These are phyloP conservation scores for Cheilosia variabilis DNA, from an alignment of 2,888 invertebrate genomes.

Conservation along the genomic window DNA sequence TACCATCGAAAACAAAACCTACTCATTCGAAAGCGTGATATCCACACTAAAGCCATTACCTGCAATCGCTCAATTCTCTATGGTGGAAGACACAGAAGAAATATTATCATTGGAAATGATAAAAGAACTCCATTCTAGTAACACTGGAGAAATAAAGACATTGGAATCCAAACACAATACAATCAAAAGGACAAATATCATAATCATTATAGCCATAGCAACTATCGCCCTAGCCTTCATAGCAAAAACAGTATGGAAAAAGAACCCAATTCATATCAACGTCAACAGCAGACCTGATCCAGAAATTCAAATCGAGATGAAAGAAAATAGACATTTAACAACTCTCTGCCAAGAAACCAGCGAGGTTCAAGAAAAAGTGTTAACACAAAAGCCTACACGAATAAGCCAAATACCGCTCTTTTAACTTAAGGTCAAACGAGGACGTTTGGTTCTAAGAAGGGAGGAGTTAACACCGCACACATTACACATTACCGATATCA, in stretches of 20 bases:
- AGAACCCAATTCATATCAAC: not conserved
- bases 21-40: not conserved
- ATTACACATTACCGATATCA: too few relatives aligned
- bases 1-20: slow-evolving; percentile 4
- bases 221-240: not conserved
- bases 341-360: not conserved
- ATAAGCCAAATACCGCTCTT: slow-evolving; percentile 6
- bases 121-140: slow-evolving; percentile 40
- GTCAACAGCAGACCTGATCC: not conserved
- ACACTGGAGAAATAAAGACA: slow-evolving; percentile 18
- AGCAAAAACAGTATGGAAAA: slow-evolving; percentile 3
- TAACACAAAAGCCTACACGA: slow-evolving; percentile 1
- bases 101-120: slow-evolving; percentile 47
- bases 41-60: slow-evolving; percentile 15
- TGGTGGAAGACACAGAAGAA: slow-evolving; percentile 11
- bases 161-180: not conserved
- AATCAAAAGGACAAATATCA: not conserved
- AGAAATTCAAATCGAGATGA: not conserved
- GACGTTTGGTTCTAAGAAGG: slow-evolving; percentile 16
- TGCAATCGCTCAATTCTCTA: slow-evolving; percentile 13
- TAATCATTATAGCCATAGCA: not conserved
- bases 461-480: slow-evolving; percentile 25
- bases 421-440: slow-evolving; percentile 11
- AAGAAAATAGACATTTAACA: not conserved
- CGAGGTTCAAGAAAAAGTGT: not conserved